phyloP scores from a whole-genome alignment of 2,888 invertebrate species.

The Tipula helvola region DNA sequence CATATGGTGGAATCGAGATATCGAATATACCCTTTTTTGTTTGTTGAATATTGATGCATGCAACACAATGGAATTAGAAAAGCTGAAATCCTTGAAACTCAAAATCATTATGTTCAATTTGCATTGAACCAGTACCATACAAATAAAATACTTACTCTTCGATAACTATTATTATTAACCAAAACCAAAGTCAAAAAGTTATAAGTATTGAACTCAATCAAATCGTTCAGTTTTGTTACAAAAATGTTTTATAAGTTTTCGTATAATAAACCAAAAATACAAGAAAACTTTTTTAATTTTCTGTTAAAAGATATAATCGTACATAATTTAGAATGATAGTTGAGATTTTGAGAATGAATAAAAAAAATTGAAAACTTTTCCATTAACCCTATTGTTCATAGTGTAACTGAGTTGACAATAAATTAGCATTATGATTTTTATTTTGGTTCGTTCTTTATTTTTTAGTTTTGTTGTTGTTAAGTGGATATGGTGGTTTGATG shows the following conservation, averaged over 20 bases:
- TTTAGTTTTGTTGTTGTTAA: not conserved
- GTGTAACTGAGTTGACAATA: constrained; percentile 4
- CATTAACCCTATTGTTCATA: not conserved
- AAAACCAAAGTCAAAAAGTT: not conserved
- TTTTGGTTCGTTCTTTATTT: not conserved
- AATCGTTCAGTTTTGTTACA: not conserved
- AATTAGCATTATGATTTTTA: not conserved
- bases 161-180: not conserved
- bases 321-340: not conserved
- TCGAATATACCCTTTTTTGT: not conserved
- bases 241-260: not conserved
- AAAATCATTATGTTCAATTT: not conserved
- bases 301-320: not conserved
- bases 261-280: not conserved
- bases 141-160: not conserved
- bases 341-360: not conserved
- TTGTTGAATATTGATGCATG: not conserved
- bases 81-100: not conserved
- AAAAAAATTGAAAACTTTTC: not conserved
- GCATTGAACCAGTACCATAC: not conserved
- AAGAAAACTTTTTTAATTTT: not conserved
- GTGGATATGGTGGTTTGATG: not conserved
- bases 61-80: not conserved
- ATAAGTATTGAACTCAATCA: not conserved
- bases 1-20: not conserved